Base-by-base conservation (phyloP, 2,113 vertebrate genomes). In the Hydrochoerus hydrochaeris region DNA sequence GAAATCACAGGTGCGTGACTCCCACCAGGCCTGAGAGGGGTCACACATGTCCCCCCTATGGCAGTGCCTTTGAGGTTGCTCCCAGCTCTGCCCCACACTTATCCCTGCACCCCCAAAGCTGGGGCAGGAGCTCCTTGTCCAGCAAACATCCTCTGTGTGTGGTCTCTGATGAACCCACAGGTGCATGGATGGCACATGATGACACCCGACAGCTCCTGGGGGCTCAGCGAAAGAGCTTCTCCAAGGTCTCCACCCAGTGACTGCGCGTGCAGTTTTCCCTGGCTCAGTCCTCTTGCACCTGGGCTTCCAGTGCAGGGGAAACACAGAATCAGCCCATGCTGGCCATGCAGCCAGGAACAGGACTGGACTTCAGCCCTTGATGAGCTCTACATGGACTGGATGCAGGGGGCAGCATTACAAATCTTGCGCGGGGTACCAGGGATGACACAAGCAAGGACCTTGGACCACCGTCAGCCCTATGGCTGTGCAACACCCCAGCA, bases 161-260 rank as follows among this genome's bases (percentile, higher is more conserved):
- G 10, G 58, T 28, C 62, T 86, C 94, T 52, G 54, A 35, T 8
- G 30, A 63, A 19, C 49, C 22, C 8, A 0, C 0, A 3, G 35
- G n/a, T 7, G 3, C 44, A 41, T 0, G 2, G 28, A 38, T 2
- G 19, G 19, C 80, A 16, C 7, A 0, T 7, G 24, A 8, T 4
- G 10, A 24, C 5, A 49, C 1, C 35, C 20, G 28, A 10, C 7
- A 73, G 57, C 71, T 20, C 28, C 0, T 2, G 62, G 49, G 22
- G 1, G 2, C 26, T 93, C 54, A 35, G 12, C 22, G n/a, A n/a
- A 26, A 38, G 80, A 85, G 44, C 20, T 71, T 85, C 46, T n/a
- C 73, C 20, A 10, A 65, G 69, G 38, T 22, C 4, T 49, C 38
- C 49, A 17, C 22, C 6, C 14, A 0, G 16, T 7, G 11, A 60